Conservation (phyloP, 2,113 vertebrate species). For the Dipodomys merriami region DNA sequence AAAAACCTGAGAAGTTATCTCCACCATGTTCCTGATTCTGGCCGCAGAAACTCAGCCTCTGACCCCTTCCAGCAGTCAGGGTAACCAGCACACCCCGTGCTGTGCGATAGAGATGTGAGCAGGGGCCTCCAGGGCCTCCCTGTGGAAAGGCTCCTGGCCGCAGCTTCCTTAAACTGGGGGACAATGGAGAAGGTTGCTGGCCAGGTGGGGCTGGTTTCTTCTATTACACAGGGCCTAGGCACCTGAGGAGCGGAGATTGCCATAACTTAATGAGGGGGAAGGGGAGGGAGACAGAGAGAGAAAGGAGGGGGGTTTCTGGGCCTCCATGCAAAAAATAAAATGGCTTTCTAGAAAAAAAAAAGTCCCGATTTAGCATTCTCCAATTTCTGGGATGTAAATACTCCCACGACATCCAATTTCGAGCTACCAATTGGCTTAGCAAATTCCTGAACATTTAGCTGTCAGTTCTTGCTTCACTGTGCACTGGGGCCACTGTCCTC, state of each 20-base stretch:
- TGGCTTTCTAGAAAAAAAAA: not conserved
- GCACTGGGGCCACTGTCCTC: not conserved
- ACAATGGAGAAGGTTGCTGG: not conserved
- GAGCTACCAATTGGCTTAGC: not conserved
- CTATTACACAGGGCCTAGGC: not conserved
- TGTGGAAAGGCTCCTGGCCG: not conserved
- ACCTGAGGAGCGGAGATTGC: too few species aligned
- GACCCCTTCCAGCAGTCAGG: not conserved
- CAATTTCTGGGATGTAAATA: not conserved
- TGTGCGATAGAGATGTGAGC: not conserved
- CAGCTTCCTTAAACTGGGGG: not conserved
- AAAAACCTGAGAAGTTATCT: not conserved
- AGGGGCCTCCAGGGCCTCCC: not conserved
- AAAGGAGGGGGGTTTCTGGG: not conserved
- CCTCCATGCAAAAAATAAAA: not conserved
- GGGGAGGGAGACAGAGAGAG: not conserved
- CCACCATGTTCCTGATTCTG: not conserved
- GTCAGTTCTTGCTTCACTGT: not conserved
- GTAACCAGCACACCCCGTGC: not conserved
- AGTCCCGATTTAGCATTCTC: not conserved
- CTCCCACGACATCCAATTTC: not conserved
- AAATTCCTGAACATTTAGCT: conserved; percentile 30
- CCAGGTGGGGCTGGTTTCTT: not conserved
- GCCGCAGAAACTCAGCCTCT: not conserved
- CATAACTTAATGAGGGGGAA: not conserved